Conservation (phyloP, 2,888 invertebrate species). For the Zaprionus bogoriensis region DNA sequence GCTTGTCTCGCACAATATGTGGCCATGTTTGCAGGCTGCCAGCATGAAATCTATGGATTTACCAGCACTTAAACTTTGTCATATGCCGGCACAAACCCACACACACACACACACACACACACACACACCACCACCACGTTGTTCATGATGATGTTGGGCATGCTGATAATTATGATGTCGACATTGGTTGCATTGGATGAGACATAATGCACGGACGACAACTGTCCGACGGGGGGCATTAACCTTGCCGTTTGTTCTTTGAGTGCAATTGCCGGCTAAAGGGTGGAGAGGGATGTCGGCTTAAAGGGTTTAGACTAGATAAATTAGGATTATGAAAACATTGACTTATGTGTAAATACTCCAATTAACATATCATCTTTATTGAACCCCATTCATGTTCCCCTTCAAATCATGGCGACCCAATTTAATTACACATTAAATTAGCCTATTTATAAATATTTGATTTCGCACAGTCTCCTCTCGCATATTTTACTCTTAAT, state of each 20-base stretch:
- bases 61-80: conserved; percentile 82
- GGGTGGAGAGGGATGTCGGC: conserved; percentile 18
- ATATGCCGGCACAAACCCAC: conserved; percentile 38
- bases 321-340: too few relatives aligned
- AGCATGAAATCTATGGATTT: conserved; percentile 81
- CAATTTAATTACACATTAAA: conserved; percentile 4
- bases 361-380: too few relatives aligned
- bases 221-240: conserved; percentile 69
- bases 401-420: too few relatives aligned
- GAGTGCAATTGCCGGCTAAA: conserved; percentile 28
- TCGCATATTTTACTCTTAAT: neutral
- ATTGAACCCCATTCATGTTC: too few relatives aligned
- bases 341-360: too few relatives aligned
- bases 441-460: conserved; percentile 21
- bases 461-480: conserved; percentile 1
- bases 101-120: conserved; percentile 4
- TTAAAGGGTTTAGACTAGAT: conserved; percentile 3
- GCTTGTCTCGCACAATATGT: conserved; percentile 73
- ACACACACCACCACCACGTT: neutral
- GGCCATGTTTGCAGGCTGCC: conserved; percentile 72
- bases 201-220: conserved; percentile 47
- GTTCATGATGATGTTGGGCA: conserved; percentile 20
- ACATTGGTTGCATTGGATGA: conserved; percentile 49
- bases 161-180: conserved; percentile 49
- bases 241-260: conserved; percentile 46